phyloP scores from a whole-genome alignment of 2,113 vertebrate species.

The Neopipo cinnamomea region DNA sequence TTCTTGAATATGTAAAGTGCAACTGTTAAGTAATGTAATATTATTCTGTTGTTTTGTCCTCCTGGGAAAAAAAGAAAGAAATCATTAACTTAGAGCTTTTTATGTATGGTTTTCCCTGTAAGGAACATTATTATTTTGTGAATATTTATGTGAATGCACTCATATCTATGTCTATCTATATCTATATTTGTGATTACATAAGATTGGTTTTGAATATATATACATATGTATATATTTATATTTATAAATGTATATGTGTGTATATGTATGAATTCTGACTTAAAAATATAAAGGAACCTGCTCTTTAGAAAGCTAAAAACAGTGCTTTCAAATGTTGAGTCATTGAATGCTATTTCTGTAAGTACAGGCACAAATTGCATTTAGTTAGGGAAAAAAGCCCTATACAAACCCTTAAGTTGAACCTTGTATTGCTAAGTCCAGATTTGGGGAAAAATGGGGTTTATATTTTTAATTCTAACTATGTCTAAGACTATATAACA shows the following conservation, averaged over 20 bases:
- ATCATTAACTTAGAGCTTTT: not conserved
- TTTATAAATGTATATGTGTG: fast-evolving
- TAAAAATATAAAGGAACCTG: not conserved
- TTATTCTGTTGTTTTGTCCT: not conserved
- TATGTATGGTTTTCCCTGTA: not conserved
- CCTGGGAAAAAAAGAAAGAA: not conserved
- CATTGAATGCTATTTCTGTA: not conserved
- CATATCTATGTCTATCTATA: not conserved
- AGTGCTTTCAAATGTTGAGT: not conserved
- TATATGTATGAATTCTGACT: not conserved
- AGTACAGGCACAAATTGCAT: not conserved
- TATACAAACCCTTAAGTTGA: not conserved
- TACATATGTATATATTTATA: fast-evolving
- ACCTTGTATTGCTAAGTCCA: not conserved
- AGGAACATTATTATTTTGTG: not conserved
- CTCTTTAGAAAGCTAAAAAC: not conserved
- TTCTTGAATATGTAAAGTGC: constrained; percentile 29
- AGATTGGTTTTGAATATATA: not conserved
- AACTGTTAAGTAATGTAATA: constrained; percentile 28
- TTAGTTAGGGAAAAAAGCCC: fast-evolving
- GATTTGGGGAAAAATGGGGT: not conserved
- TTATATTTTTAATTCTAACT: not conserved
- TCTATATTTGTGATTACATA: not conserved
- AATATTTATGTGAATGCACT: not conserved
- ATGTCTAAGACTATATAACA: not conserved